Evolutionary conservation across 1,140 invertebrate species (phyloP).

Genomic region (Odontomachus brunneus): DNA sequence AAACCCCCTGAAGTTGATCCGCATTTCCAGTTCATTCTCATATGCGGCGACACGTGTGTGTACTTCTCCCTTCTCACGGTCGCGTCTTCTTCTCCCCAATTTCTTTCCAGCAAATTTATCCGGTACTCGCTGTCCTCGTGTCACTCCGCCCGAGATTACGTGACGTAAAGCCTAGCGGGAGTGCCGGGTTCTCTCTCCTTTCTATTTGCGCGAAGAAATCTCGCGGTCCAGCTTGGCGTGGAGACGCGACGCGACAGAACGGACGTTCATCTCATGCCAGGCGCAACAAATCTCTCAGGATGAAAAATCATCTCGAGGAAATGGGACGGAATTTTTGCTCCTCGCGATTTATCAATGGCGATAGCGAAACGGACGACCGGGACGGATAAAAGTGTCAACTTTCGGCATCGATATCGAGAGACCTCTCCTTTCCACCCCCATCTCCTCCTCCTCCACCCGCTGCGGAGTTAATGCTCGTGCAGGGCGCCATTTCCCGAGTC

Average conservation of each 20-base stretch:
- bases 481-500: background rate
- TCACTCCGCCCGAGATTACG: constrained; percentile 56
- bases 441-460: no score
- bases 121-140: constrained; percentile 47
- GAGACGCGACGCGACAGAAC: constrained; percentile 47
- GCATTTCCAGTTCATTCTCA: constrained; percentile 58
- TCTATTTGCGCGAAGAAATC: constrained; percentile 67
- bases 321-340: constrained; percentile 39
- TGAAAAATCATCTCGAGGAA: constrained; percentile 56
- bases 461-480: constrained; percentile 9
- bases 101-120: constrained; percentile 68
- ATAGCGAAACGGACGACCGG: constrained; percentile 34
- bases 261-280: constrained; percentile 41
- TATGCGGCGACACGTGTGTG: constrained; percentile 36
- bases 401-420: constrained; percentile 26
- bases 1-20: constrained; percentile 31
- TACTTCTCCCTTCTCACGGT: constrained; percentile 1
- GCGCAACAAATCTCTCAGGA: constrained; percentile 55
- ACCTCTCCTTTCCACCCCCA: background rate
- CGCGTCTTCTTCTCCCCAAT: constrained; percentile 30
- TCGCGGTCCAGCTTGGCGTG: constrained; percentile 41
- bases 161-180: constrained; percentile 52
- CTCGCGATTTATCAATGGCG: constrained; percentile 48
- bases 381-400: constrained; percentile 47
- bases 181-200: constrained; percentile 52